phyloP scores from a whole-genome alignment of 2,888 invertebrate species.

The Drosophila tanythrix region DNA sequence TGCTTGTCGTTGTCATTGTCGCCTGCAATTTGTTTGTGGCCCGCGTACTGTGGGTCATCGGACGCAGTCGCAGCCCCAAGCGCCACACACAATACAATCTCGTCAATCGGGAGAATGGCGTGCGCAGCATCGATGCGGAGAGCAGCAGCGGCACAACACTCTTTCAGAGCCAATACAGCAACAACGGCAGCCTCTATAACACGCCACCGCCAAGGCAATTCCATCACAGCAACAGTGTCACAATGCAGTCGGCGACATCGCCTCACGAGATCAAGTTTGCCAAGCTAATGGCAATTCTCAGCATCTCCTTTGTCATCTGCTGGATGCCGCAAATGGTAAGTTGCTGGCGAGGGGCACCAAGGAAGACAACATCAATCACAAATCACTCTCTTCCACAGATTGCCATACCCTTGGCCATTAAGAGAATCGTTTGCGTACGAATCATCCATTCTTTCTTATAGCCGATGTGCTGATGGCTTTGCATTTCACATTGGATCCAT shows the following conservation, averaged over 20 bases:
- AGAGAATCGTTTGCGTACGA: slow-evolving; percentile 72
- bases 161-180: slow-evolving; percentile 69
- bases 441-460: slow-evolving; percentile 85
- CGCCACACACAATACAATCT: slow-evolving; percentile 82
- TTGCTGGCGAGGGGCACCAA: background rate
- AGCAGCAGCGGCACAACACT: slow-evolving; percentile 81
- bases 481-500: slow-evolving; percentile 93
- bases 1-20: slow-evolving; percentile 90
- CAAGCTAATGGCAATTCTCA: slow-evolving; percentile 92
- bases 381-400: slow-evolving; percentile 85
- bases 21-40: slow-evolving; percentile 94
- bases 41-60: slow-evolving; percentile 87
- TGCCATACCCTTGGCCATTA: slow-evolving; percentile 87
- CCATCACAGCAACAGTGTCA: slow-evolving; percentile 82
- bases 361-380: background rate
- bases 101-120: slow-evolving; percentile 80
- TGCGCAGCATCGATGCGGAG: slow-evolving; percentile 73
- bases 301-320: slow-evolving; percentile 92
- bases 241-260: slow-evolving; percentile 84
- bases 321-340: slow-evolving; percentile 96
- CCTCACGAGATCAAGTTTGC: slow-evolving; percentile 94
- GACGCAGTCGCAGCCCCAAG: slow-evolving; percentile 82
- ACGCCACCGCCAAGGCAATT: slow-evolving; percentile 61
- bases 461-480: slow-evolving; percentile 92
- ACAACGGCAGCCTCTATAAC: slow-evolving; percentile 37